phyloP scores from a whole-genome alignment of 2,797 vertebrate species.

The Paguma larvata region DNA sequence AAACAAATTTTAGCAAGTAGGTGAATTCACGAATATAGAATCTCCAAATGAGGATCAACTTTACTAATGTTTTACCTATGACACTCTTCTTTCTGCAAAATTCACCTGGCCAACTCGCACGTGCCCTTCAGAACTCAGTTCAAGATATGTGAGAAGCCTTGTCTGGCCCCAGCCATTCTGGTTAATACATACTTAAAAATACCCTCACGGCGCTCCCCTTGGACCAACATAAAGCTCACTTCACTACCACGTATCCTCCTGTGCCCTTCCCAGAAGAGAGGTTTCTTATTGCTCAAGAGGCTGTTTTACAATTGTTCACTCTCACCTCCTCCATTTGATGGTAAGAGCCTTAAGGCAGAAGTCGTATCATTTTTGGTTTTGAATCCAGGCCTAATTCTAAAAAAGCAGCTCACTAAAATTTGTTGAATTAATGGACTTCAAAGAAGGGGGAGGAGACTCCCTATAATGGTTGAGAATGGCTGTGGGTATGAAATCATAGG shows the following conservation, averaged over 20 bases:
- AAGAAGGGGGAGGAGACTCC: neutral
- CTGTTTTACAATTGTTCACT: neutral
- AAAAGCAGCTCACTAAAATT: constrained; percentile 47
- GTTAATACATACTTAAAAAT: constrained; percentile 16
- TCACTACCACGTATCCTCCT: neutral
- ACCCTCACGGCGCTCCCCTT: neutral
- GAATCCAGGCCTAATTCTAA: constrained; percentile 6
- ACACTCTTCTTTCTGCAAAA: neutral
- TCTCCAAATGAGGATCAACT: constrained; percentile 19
- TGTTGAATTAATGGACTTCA: constrained; percentile 54
- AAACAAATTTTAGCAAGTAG: constrained; percentile 25
- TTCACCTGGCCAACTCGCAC: neutral
- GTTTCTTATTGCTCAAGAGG: neutral
- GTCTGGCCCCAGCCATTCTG: neutral
- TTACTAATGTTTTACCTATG: neutral
- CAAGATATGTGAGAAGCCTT: neutral
- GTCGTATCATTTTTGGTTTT: neutral
- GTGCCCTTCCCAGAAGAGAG: neutral
- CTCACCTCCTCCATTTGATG: constrained; percentile 12
- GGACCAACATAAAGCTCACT: neutral
- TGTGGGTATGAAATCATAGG: neutral
- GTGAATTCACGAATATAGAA: neutral
- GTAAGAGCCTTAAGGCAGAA: neutral
- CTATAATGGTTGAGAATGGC: neutral
- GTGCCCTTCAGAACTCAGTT: constrained; percentile 20